Evolutionary conservation across 2,113 vertebrate species (phyloP), one percentile per base, ranked within the genome.

Genomic region (Lepisosteus osseus): DNA sequence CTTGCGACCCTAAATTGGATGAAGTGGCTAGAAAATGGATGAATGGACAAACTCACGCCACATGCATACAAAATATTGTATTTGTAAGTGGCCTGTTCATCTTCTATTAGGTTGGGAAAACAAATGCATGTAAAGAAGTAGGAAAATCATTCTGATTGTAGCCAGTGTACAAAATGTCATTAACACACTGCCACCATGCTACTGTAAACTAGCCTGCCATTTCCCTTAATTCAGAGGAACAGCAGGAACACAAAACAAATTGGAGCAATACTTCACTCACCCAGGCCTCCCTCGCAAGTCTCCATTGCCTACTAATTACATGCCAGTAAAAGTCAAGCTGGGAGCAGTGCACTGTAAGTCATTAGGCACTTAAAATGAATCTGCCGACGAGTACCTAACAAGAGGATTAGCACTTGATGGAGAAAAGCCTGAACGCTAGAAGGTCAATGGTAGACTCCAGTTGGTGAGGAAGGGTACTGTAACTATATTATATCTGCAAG

Each of bases 331-430:
- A 82, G 73, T 77, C 80, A 68, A 45, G 78, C 77, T 3, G 80
- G 69, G 77, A 76, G 69, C 43, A 67, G 77, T 75, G 0, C 78
- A 57, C 69, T n/a, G 72, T 63, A 78, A 82, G 76, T 82, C 72
- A 70, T 87, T 85, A 81, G 78, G 57, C 73, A 59, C 68, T 82
- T 81, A 82, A 81, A 85, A 81, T 6, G 79, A 82, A 63, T 0
- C 54, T 63, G 76, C 78, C 29, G 77, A 76, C 41, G 77, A 71
- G 68, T 41, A 12, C 69, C 80, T 75, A 67, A 82, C 79, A 75
- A 75, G 80, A 68, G 82, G 79, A 83, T 84, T 80, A 79, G 74
- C n/a, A 0, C 67, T 64, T 41, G 76, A 65, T 74, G 68, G 78
- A 13, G 15, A 59, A 65, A 56, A 72, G 63, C 1, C 7, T 70